Conservation (phyloP, 92 coral and sea anemone genomes). For the Anthopleura xanthogrammica region DNA sequence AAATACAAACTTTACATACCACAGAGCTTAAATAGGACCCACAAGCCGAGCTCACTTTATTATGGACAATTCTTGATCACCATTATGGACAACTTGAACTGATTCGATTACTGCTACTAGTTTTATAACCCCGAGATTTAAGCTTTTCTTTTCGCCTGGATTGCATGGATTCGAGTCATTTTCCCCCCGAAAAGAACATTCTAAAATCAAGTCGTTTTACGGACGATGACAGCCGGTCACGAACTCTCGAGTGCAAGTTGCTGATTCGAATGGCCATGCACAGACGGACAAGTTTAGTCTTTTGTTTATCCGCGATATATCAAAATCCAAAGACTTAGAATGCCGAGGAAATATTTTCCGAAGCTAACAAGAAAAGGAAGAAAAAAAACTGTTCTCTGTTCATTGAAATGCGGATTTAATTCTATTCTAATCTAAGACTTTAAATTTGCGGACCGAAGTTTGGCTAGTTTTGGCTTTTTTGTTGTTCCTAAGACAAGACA, state of each 20-base stretch:
- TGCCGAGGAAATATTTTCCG: not conserved
- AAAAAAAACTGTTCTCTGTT: not conserved
- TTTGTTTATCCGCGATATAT: not conserved
- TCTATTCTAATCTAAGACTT: not conserved
- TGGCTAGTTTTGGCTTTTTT: not conserved
- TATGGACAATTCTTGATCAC: constrained; percentile 27
- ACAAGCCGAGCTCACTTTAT: constrained; percentile 18
- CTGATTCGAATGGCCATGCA: constrained; percentile 4
- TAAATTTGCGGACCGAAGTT: not conserved
- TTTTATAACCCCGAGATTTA: constrained; percentile 20
- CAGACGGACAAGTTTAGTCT: not conserved
- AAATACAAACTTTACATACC: constrained; percentile 6
- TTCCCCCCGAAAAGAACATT: not conserved
- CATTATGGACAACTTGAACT: constrained; percentile 47
- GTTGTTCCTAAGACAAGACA: not conserved
- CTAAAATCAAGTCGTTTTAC: constrained; percentile 1
- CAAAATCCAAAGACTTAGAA: not conserved
- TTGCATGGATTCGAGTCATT: constrained; percentile 10
- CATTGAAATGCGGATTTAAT: not conserved
- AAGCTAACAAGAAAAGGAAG: constrained; percentile 5
- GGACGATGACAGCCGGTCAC: not conserved
- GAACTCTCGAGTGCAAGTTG: constrained; percentile 4
- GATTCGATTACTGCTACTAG: constrained; percentile 2
- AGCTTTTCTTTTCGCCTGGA: constrained; percentile 20
- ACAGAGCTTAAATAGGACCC: constrained; percentile 18